Conservation (phyloP, 2,113 vertebrate species). For the Bungarus multicinctus region DNA sequence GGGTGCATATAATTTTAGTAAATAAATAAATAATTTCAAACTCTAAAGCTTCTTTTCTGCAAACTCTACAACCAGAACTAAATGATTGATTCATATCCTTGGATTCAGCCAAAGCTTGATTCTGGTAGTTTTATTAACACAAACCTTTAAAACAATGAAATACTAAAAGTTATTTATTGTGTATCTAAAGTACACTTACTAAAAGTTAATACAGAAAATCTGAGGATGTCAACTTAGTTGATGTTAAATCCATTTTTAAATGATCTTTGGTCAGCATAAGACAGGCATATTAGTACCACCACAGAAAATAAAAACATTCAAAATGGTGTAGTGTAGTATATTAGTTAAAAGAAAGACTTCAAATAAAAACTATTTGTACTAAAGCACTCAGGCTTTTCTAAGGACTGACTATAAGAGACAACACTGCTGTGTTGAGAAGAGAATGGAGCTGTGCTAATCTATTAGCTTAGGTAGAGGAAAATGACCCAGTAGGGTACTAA, state of each 20-base stretch:
- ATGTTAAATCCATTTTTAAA: background rate
- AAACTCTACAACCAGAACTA: background rate
- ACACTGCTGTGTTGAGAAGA: background rate
- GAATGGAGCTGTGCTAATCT: background rate
- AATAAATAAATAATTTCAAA: background rate
- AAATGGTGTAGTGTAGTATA: background rate
- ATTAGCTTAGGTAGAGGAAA: background rate
- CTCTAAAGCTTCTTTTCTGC: background rate
- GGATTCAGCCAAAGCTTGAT: background rate
- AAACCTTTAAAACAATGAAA: slow-evolving; percentile 13
- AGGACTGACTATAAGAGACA: too few species aligned
- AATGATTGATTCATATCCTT: background rate
- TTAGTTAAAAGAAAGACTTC: background rate
- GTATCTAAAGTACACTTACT: background rate
- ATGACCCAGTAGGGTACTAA: background rate
- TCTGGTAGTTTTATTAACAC: background rate
- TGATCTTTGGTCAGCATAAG: background rate
- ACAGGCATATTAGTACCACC: background rate
- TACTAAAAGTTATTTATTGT: background rate
- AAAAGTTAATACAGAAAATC: background rate
- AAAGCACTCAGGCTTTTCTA: background rate
- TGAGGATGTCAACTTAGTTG: background rate
- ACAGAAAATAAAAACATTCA: background rate
- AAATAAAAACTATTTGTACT: background rate
- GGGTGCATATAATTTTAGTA: background rate